Evolutionary conservation across 1,140 invertebrate genomes (phyloP), one percentile per base, ranked within the genome.

Genomic region (Apis laboriosa): DNA sequence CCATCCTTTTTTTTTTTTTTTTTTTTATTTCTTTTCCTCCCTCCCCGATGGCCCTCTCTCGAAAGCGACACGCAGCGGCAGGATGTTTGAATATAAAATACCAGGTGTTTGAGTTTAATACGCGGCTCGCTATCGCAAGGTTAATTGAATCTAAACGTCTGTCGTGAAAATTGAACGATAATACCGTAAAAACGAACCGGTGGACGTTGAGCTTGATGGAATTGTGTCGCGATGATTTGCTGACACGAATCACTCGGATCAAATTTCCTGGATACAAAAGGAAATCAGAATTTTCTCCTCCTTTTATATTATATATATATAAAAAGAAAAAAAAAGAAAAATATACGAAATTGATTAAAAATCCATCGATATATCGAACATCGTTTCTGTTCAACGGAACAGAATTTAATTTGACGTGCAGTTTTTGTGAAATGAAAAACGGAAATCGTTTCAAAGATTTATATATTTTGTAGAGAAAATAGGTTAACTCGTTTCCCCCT

Each of bases 101-200:
- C 21, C 15, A 63, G 24, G 17, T 66, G 63, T 81, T 76, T 81
- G 43, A 76, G 21, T 76, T 81, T 76, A 67, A 76, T 81, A 67
- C 17, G 19, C 9, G 53, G 53, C 72, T n/a, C 68, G 5, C 17
- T 61, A 55, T 68, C 19, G 49, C 73, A 5, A 7, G 60, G 55
- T 76, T 76, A 81, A 81, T 76, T 81, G 53, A 68, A 81, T 67
- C 53, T 81, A 81, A 81, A 81, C 63, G 28, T 56, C 63, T 51
- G 63, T 58, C n/a, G 24, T 13, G 63, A 43, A 68, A 81, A 81
- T 81, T 67, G 24, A 81, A 74, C 17, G 55, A 64, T 73, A 63
- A 72, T 53, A 56, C 19, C 55, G 43, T n/a, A 53, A 55, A 28
- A 55, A 55, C 55, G 34, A n/a, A 74, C 12, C 49, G 51, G 28